phyloP scores from a whole-genome alignment of 1,140 invertebrate species.

The Drosophila kohkoa region DNA sequence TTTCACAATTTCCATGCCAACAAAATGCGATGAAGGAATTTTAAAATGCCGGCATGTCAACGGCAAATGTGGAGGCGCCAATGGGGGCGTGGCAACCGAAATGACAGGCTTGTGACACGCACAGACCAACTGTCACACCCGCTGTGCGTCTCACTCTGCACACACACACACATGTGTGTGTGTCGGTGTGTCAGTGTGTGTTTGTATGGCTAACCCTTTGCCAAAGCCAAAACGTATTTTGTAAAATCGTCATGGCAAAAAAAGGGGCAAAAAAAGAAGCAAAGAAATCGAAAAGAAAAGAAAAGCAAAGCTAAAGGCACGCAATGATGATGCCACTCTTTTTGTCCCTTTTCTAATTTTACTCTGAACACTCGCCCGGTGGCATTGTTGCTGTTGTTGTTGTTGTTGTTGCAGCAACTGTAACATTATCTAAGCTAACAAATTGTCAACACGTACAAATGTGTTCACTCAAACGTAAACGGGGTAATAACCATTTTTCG shows the following conservation, averaged over 20 bases:
- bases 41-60: constrained; percentile 77
- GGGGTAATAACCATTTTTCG: constrained; percentile 84
- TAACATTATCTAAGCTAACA: constrained; percentile 82
- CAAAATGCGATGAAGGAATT: constrained; percentile 70
- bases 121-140: constrained; percentile 81
- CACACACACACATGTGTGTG: background rate
- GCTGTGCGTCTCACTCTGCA: constrained; percentile 25
- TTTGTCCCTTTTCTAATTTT: constrained; percentile 39
- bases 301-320: constrained; percentile 54
- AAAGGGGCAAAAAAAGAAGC: constrained; percentile 26
- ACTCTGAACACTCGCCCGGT: constrained; percentile 11
- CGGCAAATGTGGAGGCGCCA: constrained; percentile 33
- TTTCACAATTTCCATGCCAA: constrained; percentile 75
- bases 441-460: constrained; percentile 84
- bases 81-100: constrained; percentile 60
- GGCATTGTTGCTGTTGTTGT: no score
- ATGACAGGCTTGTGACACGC: constrained; percentile 79
- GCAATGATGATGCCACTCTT: constrained; percentile 63
- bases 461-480: constrained; percentile 84
- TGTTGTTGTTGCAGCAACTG: constrained; percentile 46
- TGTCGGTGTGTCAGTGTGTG: constrained; percentile 18
- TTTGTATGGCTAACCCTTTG: constrained; percentile 65
- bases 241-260: constrained; percentile 68
- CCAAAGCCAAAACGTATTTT: constrained; percentile 66
- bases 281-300: constrained; percentile 37